Percentiles rank a stretch among this genome's conserved stretches.
phyloP scores from a whole-genome alignment of 2,113 vertebrate species.

The Macroglossus sobrinus region DNA sequence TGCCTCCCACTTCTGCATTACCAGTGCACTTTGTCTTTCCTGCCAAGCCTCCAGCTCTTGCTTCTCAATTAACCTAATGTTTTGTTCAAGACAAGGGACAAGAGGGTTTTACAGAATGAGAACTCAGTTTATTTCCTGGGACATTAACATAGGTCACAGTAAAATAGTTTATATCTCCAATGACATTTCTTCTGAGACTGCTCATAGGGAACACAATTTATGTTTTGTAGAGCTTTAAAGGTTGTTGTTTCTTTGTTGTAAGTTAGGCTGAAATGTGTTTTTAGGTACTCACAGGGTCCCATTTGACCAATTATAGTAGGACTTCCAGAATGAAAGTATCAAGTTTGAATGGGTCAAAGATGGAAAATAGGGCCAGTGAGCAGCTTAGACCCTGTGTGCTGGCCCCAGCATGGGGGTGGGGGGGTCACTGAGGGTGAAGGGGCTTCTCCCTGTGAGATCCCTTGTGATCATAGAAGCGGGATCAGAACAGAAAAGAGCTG shows the following conservation, averaged over 20 bases:
- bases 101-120: not conserved
- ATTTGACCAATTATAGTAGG: not conserved
- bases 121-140: slow-evolving; percentile 47
- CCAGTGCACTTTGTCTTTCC: not conserved
- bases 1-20: not conserved
- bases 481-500: not conserved
- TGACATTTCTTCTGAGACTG: slow-evolving; percentile 61
- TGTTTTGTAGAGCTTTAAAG: slow-evolving; percentile 40
- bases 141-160: slow-evolving; percentile 43
- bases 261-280: slow-evolving; percentile 31
- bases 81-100: slow-evolving; percentile 26
- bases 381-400: rapidly evolving
- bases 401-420: rapidly evolving
- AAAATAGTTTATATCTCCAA: not conserved
- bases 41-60: not conserved
- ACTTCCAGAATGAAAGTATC: not conserved
- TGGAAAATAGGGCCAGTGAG: not conserved
- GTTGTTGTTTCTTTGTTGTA: slow-evolving; percentile 8
- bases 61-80: slow-evolving; percentile 33
- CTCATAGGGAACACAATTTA: slow-evolving; percentile 23
- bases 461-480: not conserved
- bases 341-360: not conserved
- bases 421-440: not conserved
- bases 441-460: not conserved
- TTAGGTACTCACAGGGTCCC: not conserved